phyloP scores from a whole-genome alignment of 2,797 vertebrate species.

The Thalassophryne amazonica region DNA sequence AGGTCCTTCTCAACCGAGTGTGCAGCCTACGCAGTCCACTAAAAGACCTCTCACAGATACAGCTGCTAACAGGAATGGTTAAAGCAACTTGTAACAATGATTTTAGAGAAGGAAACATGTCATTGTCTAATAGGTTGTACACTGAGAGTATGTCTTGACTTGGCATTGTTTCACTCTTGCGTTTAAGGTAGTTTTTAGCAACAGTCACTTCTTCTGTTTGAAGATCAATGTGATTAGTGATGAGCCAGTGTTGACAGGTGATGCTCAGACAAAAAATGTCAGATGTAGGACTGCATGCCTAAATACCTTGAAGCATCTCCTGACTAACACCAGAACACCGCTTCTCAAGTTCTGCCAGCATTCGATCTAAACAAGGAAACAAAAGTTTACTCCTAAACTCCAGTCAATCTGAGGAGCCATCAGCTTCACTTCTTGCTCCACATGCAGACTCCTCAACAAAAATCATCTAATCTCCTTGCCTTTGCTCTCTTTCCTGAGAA shows the following conservation, averaged over 20 bases:
- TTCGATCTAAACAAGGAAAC: too few species aligned
- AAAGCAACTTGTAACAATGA: not conserved
- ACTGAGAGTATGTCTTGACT: not conserved
- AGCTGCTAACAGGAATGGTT: not conserved
- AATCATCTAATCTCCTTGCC: too few species aligned
- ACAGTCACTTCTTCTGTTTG: not conserved
- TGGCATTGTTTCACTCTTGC: not conserved
- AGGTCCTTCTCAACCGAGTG: not conserved
- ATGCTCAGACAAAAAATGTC: not conserved
- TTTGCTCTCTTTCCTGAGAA: too few species aligned
- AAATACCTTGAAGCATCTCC: too few species aligned
- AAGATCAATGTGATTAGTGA: not conserved
- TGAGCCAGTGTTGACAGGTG: not conserved
- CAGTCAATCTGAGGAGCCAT: too few species aligned
- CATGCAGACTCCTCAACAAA: too few species aligned
- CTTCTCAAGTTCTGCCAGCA: too few species aligned
- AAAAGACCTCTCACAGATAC: not conserved
- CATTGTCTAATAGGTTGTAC: too few species aligned
- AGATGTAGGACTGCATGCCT: not conserved
- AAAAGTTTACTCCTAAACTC: too few species aligned
- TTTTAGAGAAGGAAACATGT: too few species aligned
- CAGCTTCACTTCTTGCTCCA: too few species aligned
- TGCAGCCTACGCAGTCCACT: not conserved
- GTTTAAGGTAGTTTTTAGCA: not conserved
- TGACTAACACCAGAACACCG: too few species aligned